Percentiles rank a stretch among this genome's conserved stretches.
phyloP scores from a whole-genome alignment of 2,888 invertebrate genomes.

The Drosophila setosimentum region DNA sequence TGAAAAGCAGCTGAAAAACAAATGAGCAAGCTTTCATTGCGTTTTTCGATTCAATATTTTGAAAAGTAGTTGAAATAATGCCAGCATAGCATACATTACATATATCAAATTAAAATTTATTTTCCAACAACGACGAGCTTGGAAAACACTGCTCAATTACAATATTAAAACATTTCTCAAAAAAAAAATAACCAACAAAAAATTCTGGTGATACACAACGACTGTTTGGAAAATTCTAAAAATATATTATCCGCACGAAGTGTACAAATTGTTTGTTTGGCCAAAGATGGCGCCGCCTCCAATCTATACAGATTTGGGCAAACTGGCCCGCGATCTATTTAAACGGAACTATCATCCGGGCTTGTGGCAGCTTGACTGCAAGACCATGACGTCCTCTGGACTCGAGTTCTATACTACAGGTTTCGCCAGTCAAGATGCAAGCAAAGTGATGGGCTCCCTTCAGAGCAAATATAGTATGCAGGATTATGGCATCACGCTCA shows the following conservation, averaged over 20 bases:
- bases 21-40: constrained; percentile 6
- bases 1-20: background rate
- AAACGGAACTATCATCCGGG: constrained; percentile 98
- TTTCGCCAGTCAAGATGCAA: constrained; percentile 94
- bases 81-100: constrained; percentile 31
- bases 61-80: background rate
- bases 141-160: constrained; percentile 9
- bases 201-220: constrained; percentile 59
- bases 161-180: constrained; percentile 12
- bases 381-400: constrained; percentile 95
- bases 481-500: constrained; percentile 94
- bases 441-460: constrained; percentile 94
- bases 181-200: constrained; percentile 17
- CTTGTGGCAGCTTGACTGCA: constrained; percentile 96
- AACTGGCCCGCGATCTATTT: constrained; percentile 96
- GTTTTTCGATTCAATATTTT: constrained; percentile 1
- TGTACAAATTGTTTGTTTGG: constrained; percentile 50
- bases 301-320: constrained; percentile 96
- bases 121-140: background rate
- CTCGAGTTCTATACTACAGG: constrained; percentile 97
- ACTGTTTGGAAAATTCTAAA: constrained; percentile 45
- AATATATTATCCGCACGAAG: constrained; percentile 33
- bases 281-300: constrained; percentile 95
- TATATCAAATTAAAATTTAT: constrained; percentile 16
- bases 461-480: constrained; percentile 96